Evolutionary conservation across 2,113 vertebrate genomes (phyloP).

Genomic region (Trachemys scripta): DNA sequence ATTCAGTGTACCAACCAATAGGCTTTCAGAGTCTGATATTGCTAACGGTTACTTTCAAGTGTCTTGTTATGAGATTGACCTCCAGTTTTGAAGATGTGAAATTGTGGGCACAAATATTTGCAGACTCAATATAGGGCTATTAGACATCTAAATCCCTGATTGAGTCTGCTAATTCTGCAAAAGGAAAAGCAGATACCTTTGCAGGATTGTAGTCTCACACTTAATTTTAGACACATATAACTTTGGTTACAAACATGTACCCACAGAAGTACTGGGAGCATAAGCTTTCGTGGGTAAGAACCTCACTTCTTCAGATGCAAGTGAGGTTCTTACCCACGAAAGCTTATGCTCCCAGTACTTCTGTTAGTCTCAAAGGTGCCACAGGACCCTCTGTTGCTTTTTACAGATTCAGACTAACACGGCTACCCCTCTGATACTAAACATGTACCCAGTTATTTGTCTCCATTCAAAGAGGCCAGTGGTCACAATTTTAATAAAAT

Average conservation of each 20-base stretch:
- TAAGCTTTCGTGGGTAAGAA: no score
- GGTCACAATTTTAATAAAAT: background rate
- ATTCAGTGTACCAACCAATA: background rate
- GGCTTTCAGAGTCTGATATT: background rate
- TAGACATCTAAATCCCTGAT: background rate
- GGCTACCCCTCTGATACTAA: background rate
- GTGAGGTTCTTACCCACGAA: no score
- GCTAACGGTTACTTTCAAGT: background rate
- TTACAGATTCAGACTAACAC: no score
- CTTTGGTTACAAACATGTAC: background rate
- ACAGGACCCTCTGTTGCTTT: no score
- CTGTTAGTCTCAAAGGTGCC: no score
- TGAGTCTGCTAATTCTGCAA: background rate
- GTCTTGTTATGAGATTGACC: background rate
- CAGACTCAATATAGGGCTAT: background rate
- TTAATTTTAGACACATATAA: background rate
- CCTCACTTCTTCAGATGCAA: no score
- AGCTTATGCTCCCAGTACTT: no score
- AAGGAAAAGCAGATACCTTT: background rate
- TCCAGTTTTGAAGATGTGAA: background rate
- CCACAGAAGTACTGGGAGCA: background rate
- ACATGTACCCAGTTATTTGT: background rate
- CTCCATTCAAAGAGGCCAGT: no score
- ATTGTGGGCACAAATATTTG: background rate
- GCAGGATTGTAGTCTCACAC: rapidly evolving